phyloP scores from a whole-genome alignment of 2,888 invertebrate species.

The Pandemis heparana region DNA sequence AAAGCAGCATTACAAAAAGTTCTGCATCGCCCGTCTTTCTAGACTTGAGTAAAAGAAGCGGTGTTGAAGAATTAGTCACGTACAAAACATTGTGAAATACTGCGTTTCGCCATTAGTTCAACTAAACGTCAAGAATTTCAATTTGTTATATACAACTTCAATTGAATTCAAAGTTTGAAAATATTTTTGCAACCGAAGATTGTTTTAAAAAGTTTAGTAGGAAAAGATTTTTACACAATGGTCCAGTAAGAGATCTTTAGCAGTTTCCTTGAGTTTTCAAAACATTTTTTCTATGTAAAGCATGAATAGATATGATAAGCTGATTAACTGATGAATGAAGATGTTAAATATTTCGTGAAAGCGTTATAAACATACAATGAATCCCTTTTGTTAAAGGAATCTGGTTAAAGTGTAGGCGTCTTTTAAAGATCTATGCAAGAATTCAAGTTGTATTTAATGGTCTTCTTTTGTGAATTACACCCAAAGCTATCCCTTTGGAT shows the following conservation, averaged over 20 bases:
- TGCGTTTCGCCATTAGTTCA: slow-evolving; percentile 44
- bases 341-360: not conserved
- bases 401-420: not conserved
- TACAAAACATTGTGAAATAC: slow-evolving; percentile 46
- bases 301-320: not conserved
- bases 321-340: not conserved
- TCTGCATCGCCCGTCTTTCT: not conserved
- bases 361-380: not conserved
- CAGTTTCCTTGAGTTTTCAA: not conserved
- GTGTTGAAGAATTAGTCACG: slow-evolving; percentile 43
- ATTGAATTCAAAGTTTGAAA: slow-evolving; percentile 28
- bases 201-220: slow-evolving; percentile 6
- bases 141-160: slow-evolving; percentile 39
- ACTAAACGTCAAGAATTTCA: slow-evolving; percentile 45
- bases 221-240: not conserved
- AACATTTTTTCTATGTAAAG: not conserved
- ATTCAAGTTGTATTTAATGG: not conserved
- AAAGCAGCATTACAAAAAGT: not conserved
- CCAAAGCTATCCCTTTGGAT: not conserved
- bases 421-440: not conserved
- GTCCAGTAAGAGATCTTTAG: not conserved
- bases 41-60: slow-evolving; percentile 22
- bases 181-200: slow-evolving; percentile 1
- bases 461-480: not conserved
- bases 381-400: not conserved